Conservation (phyloP, 1,140 invertebrate genomes). For the Aphelenchoides avenae region DNA sequence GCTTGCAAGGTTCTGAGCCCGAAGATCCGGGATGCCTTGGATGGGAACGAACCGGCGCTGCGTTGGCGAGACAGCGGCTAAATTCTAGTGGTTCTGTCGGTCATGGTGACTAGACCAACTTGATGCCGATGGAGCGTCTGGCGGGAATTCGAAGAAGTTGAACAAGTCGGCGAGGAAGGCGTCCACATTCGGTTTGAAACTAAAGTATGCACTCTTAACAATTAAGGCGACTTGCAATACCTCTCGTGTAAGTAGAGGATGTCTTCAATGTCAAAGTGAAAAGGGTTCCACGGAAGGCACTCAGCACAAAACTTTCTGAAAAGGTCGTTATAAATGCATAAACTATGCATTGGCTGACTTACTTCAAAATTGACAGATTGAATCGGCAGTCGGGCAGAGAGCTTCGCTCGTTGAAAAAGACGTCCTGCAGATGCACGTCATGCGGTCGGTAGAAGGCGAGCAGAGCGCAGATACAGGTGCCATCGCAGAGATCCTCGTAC, state of each 20-base stretch:
- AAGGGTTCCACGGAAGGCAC: constrained; percentile 78
- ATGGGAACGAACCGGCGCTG: constrained; percentile 54
- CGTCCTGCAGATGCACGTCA: constrained; percentile 71
- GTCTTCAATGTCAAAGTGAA: constrained; percentile 91
- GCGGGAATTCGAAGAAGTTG: constrained; percentile 73
- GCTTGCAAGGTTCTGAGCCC: constrained; percentile 48
- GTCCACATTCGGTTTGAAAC: constrained; percentile 85
- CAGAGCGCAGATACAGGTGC: constrained; percentile 79
- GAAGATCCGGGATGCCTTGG: constrained; percentile 51
- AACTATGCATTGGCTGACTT: constrained; percentile 5
- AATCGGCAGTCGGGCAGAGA: constrained; percentile 81
- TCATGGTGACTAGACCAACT: constrained; percentile 2
- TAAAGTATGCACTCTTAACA: constrained; percentile 64
- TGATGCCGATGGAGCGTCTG: constrained; percentile 21
- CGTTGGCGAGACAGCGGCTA: constrained; percentile 21
- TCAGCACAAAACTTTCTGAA: constrained; percentile 71
- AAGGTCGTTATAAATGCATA: not conserved
- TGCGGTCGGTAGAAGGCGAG: constrained; percentile 89
- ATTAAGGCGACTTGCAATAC: constrained; percentile 35
- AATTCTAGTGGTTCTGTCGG: constrained; percentile 8
- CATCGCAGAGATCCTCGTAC: constrained; percentile 77
- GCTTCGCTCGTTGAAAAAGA: constrained; percentile 63
- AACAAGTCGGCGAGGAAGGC: constrained; percentile 92
- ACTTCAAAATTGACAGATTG: constrained; percentile 81
- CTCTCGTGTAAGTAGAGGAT: constrained; percentile 85